These are phyloP conservation scores for Pelodytes ibericus DNA, from an alignment of 2,797 vertebrate genomes.

Conservation along the genomic window DNA sequence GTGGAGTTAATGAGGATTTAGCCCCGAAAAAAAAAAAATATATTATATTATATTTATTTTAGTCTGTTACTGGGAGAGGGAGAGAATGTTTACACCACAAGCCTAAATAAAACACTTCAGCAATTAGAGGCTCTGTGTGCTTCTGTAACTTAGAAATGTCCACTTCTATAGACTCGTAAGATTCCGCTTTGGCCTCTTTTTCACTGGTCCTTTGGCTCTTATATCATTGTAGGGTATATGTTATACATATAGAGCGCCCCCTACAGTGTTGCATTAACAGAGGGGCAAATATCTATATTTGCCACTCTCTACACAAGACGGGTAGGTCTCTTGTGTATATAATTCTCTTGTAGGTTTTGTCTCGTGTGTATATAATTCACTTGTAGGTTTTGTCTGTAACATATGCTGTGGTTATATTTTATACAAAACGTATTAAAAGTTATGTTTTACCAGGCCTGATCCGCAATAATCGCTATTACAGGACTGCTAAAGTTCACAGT, in stretches of 20 bases:
- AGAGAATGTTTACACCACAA: slow-evolving; percentile 1
- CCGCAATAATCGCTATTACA: no score
- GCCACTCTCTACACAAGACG: no score
- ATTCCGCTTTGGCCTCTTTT: not conserved
- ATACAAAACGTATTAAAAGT: no score
- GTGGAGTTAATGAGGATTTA: slow-evolving; percentile 97
- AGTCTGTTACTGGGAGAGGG: not conserved
- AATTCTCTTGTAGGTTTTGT: no score
- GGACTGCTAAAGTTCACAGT: no score
- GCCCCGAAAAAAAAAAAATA: slow-evolving; percentile 60
- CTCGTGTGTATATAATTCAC: no score
- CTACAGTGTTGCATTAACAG: not conserved
- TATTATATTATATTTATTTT: not conserved
- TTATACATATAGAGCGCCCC: not conserved
- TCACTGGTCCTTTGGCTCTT: not conserved
- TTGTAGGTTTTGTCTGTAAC: no score
- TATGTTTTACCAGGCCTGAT: no score
- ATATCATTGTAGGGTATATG: slow-evolving; percentile 24
- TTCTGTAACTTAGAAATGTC: slow-evolving; percentile 14
- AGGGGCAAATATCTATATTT: no score
- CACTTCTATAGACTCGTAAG: slow-evolving; percentile 2
- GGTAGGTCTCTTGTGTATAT: no score
- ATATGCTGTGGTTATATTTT: no score
- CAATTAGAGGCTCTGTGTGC: slow-evolving; percentile 14
- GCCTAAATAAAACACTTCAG: slow-evolving; percentile 20